Evolutionary conservation across 2,113 vertebrate genomes (phyloP), one percentile per base, ranked within the genome.

Genomic region (Pteronura brasiliensis): DNA sequence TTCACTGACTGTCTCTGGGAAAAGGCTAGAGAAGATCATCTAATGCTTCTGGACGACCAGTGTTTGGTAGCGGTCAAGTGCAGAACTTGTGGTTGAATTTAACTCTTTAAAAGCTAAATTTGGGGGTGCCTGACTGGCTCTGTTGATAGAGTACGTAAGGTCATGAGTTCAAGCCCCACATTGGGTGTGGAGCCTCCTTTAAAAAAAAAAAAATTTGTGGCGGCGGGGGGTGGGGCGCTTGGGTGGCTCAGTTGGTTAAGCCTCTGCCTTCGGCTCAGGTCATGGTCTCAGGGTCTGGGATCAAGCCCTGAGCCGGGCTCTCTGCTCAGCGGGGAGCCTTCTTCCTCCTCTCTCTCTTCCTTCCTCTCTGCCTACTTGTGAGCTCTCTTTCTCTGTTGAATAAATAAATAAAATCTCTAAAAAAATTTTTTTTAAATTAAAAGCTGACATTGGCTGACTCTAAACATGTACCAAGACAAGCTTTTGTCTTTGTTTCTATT

Each of bases 81-180:
- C 99, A 0, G 82, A 97, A 20, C 98, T 99, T 61, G 89, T 99
- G 3, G 93, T 76, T 3, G 93, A 96, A 20, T 98, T 99, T 88
- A 96, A 96, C 34, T 94, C 97, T 21, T 96, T 99, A 71, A 95
- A 79, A 47, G 55, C 44, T 0, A n/a, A 74, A 3, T 39, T 47
- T 77, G 14, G 74, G 42, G 42, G 27, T 17, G 6, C 42, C 42
- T 44, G 72, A 7, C 25, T 76, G 14, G 27, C 27, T 76, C 74
- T 4, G 4, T 76, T 7, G 2, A 15, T 47, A 74, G 72, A 74
- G 42, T 4, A 29, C 17, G 27, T 14, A 29, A 27, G 27, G 15
- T 76, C 27, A 8, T 27, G 25, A 76, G 74, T 47, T 76, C 25
- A 47, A 47, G 74, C 74, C 42, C 7, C 74, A 47, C 7, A 2